phyloP scores from a whole-genome alignment of 2,888 invertebrate genomes.

The Eristalis tenax region DNA sequence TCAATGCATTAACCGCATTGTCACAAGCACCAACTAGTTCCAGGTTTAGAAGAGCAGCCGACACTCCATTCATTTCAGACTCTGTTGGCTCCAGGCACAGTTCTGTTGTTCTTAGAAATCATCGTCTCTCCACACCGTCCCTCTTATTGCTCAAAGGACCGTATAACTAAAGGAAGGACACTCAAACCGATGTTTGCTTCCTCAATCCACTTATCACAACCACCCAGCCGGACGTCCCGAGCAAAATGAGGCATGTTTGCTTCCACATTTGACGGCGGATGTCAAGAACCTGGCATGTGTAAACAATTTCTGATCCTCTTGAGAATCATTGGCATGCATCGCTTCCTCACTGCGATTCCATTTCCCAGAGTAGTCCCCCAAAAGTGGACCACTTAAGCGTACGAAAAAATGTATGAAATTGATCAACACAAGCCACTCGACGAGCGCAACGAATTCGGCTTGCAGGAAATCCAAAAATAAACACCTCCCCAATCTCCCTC shows the following conservation, averaged over 20 bases:
- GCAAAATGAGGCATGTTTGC: background rate
- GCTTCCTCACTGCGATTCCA: background rate
- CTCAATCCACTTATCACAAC: background rate
- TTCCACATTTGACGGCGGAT: background rate
- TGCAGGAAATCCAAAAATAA: background rate
- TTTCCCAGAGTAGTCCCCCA: background rate
- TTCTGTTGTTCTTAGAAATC: too few species aligned
- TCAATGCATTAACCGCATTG: too few species aligned
- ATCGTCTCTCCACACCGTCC: too few species aligned
- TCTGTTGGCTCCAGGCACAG: too few species aligned
- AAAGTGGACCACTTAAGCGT: background rate
- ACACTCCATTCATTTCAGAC: too few species aligned
- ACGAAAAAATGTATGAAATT: background rate
- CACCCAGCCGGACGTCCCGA: background rate
- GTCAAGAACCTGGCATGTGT: background rate
- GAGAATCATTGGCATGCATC: background rate
- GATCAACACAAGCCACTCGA: background rate
- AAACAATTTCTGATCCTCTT: background rate
- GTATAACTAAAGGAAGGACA: too few species aligned
- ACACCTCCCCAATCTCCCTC: background rate
- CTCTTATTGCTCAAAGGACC: too few species aligned
- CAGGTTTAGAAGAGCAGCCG: too few species aligned
- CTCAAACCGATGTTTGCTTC: too few species aligned
- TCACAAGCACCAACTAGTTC: too few species aligned
- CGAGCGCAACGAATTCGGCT: background rate